Evolutionary conservation across 1,140 invertebrate species (phyloP).

Genomic region (Galendromus occidentalis): DNA sequence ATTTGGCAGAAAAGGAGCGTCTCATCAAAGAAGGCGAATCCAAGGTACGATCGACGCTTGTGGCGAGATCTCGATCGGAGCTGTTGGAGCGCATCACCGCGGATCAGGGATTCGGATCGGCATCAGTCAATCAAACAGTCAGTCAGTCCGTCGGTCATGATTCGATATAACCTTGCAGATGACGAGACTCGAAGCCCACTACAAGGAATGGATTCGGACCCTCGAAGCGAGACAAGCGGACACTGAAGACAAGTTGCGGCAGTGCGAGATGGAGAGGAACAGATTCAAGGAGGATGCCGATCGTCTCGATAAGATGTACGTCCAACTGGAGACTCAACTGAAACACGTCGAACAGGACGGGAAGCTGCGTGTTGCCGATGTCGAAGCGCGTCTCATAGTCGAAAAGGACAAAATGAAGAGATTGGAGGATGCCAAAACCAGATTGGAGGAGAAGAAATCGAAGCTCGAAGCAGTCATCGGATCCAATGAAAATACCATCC

Average conservation of each 20-base stretch:
- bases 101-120: too few relatives aligned
- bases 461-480: background rate
- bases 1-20: background rate
- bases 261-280: background rate
- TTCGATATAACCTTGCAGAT: background rate
- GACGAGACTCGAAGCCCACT: background rate
- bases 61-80: too few relatives aligned
- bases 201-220: background rate
- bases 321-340: background rate
- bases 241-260: background rate
- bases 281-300: background rate
- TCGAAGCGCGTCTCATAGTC: constrained; percentile 3
- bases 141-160: background rate
- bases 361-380: background rate
- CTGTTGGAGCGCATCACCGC: too few relatives aligned
- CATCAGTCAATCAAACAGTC: background rate
- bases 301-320: background rate
- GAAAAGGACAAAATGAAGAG: background rate
- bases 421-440: background rate
- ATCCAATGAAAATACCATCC: too few relatives aligned
- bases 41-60: background rate
- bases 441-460: background rate
- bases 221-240: background rate
- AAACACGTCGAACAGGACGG: background rate
- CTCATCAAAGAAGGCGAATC: background rate